phyloP scores from a whole-genome alignment of 2,888 invertebrate genomes.

The Callinectes sapidus region DNA sequence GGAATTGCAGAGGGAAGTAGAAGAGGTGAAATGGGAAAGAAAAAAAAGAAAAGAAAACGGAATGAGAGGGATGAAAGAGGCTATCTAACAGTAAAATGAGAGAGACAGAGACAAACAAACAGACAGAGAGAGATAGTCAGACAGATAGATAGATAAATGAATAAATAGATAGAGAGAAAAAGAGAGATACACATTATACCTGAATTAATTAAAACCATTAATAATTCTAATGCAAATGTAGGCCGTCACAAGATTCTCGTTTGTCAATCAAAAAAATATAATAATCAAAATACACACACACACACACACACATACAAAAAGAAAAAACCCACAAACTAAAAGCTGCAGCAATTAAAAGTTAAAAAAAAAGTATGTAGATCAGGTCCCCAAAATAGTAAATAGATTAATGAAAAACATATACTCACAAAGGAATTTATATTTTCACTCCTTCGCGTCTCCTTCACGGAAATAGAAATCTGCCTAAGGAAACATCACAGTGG shows the following conservation, averaged over 20 bases:
- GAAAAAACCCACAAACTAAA: no score
- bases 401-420: no score
- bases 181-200: neutral
- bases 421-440: no score
- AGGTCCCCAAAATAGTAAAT: no score
- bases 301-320: no score
- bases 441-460: neutral
- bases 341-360: neutral
- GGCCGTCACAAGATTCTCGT: neutral
- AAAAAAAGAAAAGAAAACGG: neutral
- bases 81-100: slow-evolving; percentile 8
- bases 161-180: neutral
- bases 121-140: neutral
- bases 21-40: neutral
- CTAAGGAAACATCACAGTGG: neutral
- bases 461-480: neutral
- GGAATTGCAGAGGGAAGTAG: neutral
- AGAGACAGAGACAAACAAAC: neutral
- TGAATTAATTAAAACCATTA: neutral
- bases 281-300: neutral
- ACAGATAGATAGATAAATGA: no score
- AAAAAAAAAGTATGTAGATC: neutral
- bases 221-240: neutral
- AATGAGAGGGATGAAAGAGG: neutral
- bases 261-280: neutral